Evolutionary conservation across 64 coral and sea anemone species (phyloP).

Genomic region (Orbicella faveolata): DNA sequence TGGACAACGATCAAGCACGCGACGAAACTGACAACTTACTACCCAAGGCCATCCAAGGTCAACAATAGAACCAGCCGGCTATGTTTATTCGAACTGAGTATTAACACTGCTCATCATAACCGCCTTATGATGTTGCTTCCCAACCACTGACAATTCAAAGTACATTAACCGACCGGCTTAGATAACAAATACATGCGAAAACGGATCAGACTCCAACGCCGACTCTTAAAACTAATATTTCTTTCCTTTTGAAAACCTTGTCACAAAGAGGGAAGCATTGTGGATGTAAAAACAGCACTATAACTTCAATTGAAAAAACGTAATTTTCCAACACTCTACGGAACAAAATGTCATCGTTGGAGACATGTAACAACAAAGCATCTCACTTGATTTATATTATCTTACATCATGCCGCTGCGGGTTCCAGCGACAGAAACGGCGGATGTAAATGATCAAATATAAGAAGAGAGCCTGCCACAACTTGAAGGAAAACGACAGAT

Average conservation of each 20-base stretch:
- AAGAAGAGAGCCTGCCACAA: neutral
- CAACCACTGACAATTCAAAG: neutral
- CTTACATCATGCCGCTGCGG: neutral
- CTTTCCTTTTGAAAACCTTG: no score
- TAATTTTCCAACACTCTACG: neutral
- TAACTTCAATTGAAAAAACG: neutral
- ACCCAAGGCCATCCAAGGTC: neutral
- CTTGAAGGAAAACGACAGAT: neutral
- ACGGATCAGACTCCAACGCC: no score
- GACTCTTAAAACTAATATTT: no score
- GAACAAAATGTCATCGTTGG: no score
- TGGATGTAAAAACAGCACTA: no score
- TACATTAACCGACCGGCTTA: neutral
- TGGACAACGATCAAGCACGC: neutral
- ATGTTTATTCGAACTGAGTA: no score
- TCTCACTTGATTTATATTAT: neutral
- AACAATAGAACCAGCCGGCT: neutral
- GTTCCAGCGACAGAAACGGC: neutral
- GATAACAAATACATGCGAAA: neutral
- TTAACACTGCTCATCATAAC: no score
- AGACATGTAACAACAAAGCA: no score
- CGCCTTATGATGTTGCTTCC: no score
- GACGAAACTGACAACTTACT: neutral
- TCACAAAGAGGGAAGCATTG: no score
- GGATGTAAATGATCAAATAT: neutral